Conservation (phyloP, 2,797 vertebrate species). For the Acrocephalus scirpaceus region DNA sequence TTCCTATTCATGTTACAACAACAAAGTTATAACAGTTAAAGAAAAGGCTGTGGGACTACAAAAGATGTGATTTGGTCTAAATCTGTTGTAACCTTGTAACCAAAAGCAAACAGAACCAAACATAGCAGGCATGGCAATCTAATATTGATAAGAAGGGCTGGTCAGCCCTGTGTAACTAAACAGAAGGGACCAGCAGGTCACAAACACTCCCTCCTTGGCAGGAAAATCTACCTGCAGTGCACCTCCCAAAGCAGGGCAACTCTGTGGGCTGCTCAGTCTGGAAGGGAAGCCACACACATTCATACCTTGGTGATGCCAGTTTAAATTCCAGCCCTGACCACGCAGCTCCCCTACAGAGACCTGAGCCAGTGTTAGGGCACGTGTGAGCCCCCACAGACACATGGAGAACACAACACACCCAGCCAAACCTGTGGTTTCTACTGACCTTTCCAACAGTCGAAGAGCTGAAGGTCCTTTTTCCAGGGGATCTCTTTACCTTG, state of each 20-base stretch:
- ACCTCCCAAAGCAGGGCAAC: neutral
- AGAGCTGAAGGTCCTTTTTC: slow-evolving; percentile 83
- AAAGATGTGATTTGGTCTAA: neutral
- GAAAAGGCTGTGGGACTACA: neutral
- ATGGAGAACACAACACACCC: neutral
- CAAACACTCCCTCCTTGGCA: neutral
- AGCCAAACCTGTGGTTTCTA: neutral
- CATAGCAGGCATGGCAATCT: neutral
- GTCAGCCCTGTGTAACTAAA: neutral
- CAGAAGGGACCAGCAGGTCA: neutral
- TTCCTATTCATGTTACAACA: neutral
- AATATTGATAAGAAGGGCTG: neutral
- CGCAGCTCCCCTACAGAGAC: accelerated
- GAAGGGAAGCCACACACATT: neutral
- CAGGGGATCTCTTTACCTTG: slow-evolving; percentile 83
- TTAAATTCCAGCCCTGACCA: neutral
- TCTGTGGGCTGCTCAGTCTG: neutral
- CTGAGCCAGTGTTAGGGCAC: accelerated
- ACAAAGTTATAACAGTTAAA: neutral
- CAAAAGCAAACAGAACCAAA: neutral
- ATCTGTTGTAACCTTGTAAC: neutral
- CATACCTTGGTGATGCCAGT: neutral
- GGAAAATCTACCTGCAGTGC: neutral
- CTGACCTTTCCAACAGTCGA: slow-evolving; percentile 86
- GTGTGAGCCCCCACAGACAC: accelerated